Evolutionary conservation across 2,888 invertebrate genomes (phyloP).

Genomic region (Antheraea yamamai): DNA sequence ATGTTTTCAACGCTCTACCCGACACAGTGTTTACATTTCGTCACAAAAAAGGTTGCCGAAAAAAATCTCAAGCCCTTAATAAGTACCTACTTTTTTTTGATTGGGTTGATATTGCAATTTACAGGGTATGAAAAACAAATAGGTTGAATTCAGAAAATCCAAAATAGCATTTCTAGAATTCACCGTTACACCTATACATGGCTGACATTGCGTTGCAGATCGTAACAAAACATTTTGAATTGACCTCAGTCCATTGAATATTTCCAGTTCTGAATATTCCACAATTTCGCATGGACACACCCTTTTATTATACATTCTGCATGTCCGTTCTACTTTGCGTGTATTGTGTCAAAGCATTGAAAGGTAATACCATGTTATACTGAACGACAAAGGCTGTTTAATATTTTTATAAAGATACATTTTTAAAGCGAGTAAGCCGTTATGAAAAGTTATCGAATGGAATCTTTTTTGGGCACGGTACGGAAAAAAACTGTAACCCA

Average conservation of each 20-base stretch:
- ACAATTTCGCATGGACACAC: conserved; percentile 45
- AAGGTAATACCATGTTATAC: conserved; percentile 36
- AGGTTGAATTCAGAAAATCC: background rate
- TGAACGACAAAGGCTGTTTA: conserved; percentile 13
- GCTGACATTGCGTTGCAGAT: conserved; percentile 25
- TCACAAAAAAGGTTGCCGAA: too few species aligned
- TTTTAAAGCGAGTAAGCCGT: background rate
- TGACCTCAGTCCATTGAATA: conserved; percentile 35
- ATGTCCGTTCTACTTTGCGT: conserved; percentile 33
- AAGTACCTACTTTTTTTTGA: background rate
- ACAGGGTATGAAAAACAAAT: background rate
- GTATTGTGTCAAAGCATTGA: conserved; percentile 44
- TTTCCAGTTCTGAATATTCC: conserved; percentile 19
- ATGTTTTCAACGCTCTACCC: too few species aligned
- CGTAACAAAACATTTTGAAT: conserved; percentile 34
- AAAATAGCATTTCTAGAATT: background rate
- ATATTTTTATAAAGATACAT: background rate
- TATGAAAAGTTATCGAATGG: too few species aligned
- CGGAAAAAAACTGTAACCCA: too few species aligned
- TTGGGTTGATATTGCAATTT: background rate
- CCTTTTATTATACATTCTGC: conserved; percentile 48
- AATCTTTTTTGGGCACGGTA: too few species aligned
- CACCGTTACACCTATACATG: conserved; percentile 34
- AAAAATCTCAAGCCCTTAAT: too few species aligned
- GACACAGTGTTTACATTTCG: too few species aligned